These are phyloP conservation scores for Parnassius smintheus DNA, from an alignment of 2,888 invertebrate species.

Conservation along the genomic window DNA sequence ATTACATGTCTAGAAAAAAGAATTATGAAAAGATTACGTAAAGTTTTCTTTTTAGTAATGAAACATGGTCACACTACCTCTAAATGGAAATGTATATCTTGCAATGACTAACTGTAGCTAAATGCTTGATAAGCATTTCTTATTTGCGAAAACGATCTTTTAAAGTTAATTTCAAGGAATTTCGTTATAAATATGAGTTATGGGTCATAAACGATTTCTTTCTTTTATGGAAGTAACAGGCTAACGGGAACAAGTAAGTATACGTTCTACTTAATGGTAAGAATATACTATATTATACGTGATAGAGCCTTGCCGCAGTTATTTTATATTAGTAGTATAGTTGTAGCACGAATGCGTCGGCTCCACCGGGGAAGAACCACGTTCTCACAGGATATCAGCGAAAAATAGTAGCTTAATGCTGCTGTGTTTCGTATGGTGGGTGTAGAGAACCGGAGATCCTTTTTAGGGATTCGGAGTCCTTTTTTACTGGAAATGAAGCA, in stretches of 20 bases:
- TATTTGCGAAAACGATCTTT: background rate
- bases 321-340: too few species aligned
- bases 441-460: too few species aligned
- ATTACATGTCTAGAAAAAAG: background rate
- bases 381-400: too few species aligned
- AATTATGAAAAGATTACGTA: background rate
- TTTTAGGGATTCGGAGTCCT: too few species aligned
- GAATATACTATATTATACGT: too few species aligned
- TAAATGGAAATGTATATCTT: conserved; percentile 11
- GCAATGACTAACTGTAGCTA: background rate
- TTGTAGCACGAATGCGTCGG: too few species aligned
- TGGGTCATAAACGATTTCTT: background rate
- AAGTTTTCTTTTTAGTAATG: background rate
- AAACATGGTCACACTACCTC: conserved; percentile 4
- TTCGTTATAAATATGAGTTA: background rate
- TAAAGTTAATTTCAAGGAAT: background rate
- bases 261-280: background rate
- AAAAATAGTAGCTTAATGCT: too few species aligned
- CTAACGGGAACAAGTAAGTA: background rate
- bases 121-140: conserved; percentile 8
- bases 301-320: too few species aligned
- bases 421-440: too few species aligned
- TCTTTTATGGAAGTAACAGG: background rate
- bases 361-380: too few species aligned
- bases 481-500: too few species aligned